A percentile compares a stretch with the other conserved stretches of the same genome.
These are phyloP conservation scores for Meta bourneti DNA, from an alignment of 2,888 invertebrate species.

Conservation along the genomic window DNA sequence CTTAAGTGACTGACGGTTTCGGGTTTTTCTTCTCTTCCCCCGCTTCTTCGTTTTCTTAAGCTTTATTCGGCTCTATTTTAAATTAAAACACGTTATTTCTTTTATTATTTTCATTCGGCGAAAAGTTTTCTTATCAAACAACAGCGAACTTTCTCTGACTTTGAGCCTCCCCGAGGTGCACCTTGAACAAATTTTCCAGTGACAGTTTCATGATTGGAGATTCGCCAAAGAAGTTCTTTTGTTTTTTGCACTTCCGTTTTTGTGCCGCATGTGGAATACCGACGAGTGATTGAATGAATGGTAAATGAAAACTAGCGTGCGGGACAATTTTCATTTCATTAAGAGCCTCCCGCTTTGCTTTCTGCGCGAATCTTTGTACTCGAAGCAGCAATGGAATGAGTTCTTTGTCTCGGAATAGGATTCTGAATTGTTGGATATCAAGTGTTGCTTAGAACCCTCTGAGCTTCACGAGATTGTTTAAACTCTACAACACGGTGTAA, in stretches of 20 bases:
- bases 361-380: not conserved
- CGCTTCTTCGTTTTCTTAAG: constrained; percentile 19
- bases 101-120: not conserved
- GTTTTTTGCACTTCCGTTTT: not conserved
- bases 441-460: not conserved
- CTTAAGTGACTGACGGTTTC: constrained; percentile 57
- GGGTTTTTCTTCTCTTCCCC: constrained; percentile 14
- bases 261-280: not conserved
- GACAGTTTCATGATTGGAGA: constrained; percentile 38
- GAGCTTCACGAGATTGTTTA: too few species aligned
- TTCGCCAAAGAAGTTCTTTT: constrained; percentile 5
- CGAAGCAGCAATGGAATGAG: not conserved
- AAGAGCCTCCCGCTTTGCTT: not conserved
- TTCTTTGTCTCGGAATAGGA: not conserved
- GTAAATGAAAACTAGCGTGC: constrained; percentile 1
- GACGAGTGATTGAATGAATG: not conserved
- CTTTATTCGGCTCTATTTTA: constrained; percentile 55
- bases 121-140: constrained; percentile 18
- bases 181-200: constrained; percentile 45
- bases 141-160: not conserved
- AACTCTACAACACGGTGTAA: too few species aligned
- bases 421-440: not conserved
- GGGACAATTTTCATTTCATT: constrained; percentile 1
- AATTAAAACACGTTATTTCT: constrained; percentile 36
- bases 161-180: not conserved